A percentile compares a stretch with the other conserved stretches of the same genome.
Evolutionary conservation across 2,797 vertebrate genomes (phyloP).

Genomic region (Malacoraja senta): DNA sequence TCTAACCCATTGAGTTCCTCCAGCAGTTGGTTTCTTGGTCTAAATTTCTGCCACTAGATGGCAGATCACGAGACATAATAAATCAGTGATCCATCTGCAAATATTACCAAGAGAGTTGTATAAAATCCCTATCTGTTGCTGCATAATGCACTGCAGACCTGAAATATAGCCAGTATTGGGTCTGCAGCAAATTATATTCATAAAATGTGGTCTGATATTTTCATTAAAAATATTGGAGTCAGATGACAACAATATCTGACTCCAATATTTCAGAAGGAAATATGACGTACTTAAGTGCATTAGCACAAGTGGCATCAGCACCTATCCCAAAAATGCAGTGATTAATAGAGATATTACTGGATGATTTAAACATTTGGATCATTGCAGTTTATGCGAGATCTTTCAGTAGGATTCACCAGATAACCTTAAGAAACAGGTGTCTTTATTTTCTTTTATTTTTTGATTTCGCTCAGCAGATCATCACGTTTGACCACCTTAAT

Average conservation of each 20-base stretch:
- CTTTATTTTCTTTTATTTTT: background rate
- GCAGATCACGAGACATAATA: background rate
- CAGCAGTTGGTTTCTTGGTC: background rate
- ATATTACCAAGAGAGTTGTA: background rate
- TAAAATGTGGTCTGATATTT: background rate
- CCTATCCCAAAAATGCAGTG: background rate
- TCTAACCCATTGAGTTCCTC: too few relatives aligned
- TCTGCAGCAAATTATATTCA: background rate
- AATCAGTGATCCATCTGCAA: background rate
- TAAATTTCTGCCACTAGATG: slow-evolving; percentile 12
- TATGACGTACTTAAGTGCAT: background rate
- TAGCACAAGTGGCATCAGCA: background rate
- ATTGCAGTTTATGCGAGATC: background rate
- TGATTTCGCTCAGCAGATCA: background rate
- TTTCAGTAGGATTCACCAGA: background rate
- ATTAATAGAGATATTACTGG: background rate
- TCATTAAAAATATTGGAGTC: background rate
- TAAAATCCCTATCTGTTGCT: background rate
- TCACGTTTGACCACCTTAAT: background rate
- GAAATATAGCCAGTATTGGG: background rate
- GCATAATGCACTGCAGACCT: background rate
- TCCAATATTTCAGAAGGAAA: background rate
- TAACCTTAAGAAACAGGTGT: background rate
- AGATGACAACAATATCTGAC: background rate
- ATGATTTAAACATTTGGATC: background rate